Base-by-base conservation (phyloP, 2,113 vertebrate genomes). In the Symphodus melops region DNA sequence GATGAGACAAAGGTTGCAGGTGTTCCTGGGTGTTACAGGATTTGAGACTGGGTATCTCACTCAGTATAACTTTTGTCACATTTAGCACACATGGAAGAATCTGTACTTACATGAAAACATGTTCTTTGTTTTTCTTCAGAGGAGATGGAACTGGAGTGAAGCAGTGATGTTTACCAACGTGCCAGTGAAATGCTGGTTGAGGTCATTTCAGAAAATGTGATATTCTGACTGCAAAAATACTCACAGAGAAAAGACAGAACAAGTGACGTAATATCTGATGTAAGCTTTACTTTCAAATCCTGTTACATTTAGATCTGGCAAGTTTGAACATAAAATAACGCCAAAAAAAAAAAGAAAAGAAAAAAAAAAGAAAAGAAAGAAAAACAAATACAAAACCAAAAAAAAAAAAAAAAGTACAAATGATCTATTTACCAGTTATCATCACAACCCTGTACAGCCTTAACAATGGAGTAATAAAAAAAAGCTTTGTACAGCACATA, bases 221-320 rank as follows among this genome's bases (percentile, higher is more conserved):
- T 14, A 44, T 14, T 14, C 10, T 33, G 28, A 4, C 4, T 33
- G 4, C 28, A 33, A 33, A 33, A 14, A 3, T 36, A 55, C 0
- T 7, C 54, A 0, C 10, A 46, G 39, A 65, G 66, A 83, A 66
- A 80, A 86, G 68, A 85, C 81, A 80, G 58, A 83, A 85, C 52
- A 23, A 79, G 33, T 6, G 69, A 54, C 5, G 39, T 90, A 88
- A 93, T 93, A 94, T 97, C 90, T 96, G 94, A 97, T 97, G 96
- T 98, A 98, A 96, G 97, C 96, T 97, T 96, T 98, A 98, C 96
- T 99, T 99, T 96, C 96, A 98, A 98, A 97, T 95, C 96, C 96
- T 95, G 96, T 97, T 99, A 99, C 97, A 99, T 96, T 98, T 97
- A 96, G 95, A 98, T 97, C 96, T 96, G 96, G 97, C 96, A 97